These are phyloP conservation scores for Conger conger DNA, from an alignment of 2,113 vertebrate genomes.

Conservation along the genomic window DNA sequence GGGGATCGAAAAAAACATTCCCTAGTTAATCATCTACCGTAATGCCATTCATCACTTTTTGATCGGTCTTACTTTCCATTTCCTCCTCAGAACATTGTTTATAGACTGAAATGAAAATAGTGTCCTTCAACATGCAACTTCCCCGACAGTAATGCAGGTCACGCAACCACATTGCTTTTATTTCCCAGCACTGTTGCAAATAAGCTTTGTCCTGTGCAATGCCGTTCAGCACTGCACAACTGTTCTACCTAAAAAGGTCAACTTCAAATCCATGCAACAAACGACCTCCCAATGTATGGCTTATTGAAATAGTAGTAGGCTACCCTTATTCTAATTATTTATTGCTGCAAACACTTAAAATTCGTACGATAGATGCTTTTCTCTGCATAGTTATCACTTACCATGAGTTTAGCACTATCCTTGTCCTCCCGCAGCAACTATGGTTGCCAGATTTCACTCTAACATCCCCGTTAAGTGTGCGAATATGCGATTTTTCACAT, in stretches of 20 bases:
- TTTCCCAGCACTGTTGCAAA: conserved; percentile 2
- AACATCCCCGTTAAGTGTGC: not conserved
- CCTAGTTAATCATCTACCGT: not conserved
- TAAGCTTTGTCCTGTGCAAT: not conserved
- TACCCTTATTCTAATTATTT: not conserved
- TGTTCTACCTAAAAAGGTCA: not conserved
- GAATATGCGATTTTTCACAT: not conserved
- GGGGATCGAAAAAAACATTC: not conserved
- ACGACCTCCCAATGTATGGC: not conserved
- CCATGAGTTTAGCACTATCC: not conserved
- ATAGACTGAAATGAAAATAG: not conserved
- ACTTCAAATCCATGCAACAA: not conserved
- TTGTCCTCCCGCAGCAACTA: not conserved
- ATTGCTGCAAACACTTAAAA: not conserved
- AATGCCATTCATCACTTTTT: not conserved
- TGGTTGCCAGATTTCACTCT: not conserved
- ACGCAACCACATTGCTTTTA: not conserved
- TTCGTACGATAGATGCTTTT: not conserved
- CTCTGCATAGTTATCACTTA: not conserved
- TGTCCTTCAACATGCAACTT: not conserved
- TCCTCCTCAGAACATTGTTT: not conserved
- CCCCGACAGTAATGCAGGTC: not conserved
- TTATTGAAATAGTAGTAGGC: not conserved
- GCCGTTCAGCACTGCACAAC: not conserved
- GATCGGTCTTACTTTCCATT: not conserved